Percentiles rank a stretch among this genome's conserved stretches.
Conservation (phyloP, 2,797 vertebrate genomes). For the Danio albolineatus region DNA sequence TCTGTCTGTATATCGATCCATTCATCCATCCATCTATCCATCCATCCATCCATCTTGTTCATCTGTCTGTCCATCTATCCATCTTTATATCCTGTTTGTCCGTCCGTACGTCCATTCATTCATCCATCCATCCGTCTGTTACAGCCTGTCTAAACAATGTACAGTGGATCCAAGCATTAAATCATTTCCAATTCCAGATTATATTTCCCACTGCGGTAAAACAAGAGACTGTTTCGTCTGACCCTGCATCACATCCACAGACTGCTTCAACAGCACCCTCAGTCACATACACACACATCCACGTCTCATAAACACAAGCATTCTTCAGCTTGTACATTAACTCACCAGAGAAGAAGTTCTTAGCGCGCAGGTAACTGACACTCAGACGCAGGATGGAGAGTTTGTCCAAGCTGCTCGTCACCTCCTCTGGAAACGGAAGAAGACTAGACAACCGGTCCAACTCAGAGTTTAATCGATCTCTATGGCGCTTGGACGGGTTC, state of each 20-base stretch:
- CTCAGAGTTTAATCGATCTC: slow-evolving; percentile 74
- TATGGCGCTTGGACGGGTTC: slow-evolving; percentile 75
- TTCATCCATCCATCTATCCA: background rate
- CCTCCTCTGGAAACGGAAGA: slow-evolving; percentile 71
- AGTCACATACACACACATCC: background rate
- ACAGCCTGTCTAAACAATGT: too few species aligned
- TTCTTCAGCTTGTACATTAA: background rate
- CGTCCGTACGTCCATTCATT: too few species aligned
- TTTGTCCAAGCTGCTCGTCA: slow-evolving; percentile 74
- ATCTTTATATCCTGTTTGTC: too few species aligned
- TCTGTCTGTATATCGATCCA: background rate
- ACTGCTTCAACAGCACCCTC: background rate
- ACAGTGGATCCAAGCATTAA: background rate
- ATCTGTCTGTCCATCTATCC: background rate
- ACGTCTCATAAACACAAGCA: background rate
- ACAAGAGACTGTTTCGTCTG: background rate
- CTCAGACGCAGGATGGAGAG: slow-evolving; percentile 72
- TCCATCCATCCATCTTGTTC: background rate
- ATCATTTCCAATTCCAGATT: background rate
- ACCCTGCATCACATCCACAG: background rate
- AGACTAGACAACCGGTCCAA: slow-evolving; percentile 71
- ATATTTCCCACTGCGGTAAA: background rate
- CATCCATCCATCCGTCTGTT: background rate
- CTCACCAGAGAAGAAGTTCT: slow-evolving; percentile 72
- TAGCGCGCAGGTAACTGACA: slow-evolving; percentile 71